phyloP scores from a whole-genome alignment of 2,113 vertebrate genomes.

The Rutilus rutilus region DNA sequence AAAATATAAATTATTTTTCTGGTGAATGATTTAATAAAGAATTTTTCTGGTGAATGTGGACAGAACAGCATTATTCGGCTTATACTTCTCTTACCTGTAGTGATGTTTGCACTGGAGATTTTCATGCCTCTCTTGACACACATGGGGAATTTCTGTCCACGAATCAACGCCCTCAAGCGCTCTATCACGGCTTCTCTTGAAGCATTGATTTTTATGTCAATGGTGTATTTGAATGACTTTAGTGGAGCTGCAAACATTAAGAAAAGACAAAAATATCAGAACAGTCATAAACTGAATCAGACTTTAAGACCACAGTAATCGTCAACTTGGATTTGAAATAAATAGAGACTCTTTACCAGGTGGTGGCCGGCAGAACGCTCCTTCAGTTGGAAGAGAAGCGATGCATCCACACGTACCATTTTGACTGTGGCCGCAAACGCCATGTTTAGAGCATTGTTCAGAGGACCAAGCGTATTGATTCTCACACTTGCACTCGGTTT shows the following conservation, averaged over 20 bases:
- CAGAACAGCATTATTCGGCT: not conserved
- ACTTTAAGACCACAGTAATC: fast-evolving
- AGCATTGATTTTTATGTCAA: not conserved
- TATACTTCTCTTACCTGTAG: not conserved
- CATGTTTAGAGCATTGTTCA: conserved; percentile 1
- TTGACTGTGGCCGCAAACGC: not conserved
- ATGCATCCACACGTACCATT: not conserved
- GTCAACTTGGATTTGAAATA: too few relatives aligned
- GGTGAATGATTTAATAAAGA: too few relatives aligned
- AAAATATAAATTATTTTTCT: too few relatives aligned
- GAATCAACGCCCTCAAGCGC: not conserved
- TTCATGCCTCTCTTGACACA: not conserved
- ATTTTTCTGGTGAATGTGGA: too few relatives aligned
- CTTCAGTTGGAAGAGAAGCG: not conserved
- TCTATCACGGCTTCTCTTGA: not conserved
- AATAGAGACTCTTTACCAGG: not conserved
- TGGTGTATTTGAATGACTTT: not conserved
- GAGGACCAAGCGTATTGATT: not conserved
- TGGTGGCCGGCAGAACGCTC: not conserved
- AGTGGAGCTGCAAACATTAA: not conserved
- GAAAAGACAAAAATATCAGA: fast-evolving
- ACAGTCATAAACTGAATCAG: not conserved
- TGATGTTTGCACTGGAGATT: not conserved
- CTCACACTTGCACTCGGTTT: not conserved
- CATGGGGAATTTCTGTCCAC: not conserved